Conservation (phyloP, 1,140 invertebrate genomes). For the Asbolus verrucosus region DNA sequence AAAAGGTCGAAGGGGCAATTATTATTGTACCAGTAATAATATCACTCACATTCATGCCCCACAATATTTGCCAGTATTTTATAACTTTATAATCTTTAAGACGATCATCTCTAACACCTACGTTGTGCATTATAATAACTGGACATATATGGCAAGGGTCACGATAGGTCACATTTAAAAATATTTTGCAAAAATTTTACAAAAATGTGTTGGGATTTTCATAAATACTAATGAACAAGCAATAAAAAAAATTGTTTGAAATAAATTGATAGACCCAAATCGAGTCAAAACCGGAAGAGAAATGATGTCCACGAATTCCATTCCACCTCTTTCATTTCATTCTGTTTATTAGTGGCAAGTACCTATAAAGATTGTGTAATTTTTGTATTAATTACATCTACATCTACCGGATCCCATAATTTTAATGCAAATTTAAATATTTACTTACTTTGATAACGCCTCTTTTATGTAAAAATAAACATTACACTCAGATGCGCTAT, state of each 20-base stretch:
- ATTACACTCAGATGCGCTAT: not conserved
- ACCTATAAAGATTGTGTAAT: not conserved
- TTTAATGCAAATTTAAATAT: conserved; percentile 4
- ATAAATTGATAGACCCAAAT: too few relatives aligned
- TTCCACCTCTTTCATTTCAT: too few relatives aligned
- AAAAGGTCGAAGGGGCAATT: too few relatives aligned
- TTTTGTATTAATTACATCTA: not conserved
- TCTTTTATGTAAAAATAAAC: conserved; percentile 13
- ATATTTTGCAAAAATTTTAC: conserved; percentile 13
- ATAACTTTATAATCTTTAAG: conserved; percentile 15
- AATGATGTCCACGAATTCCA: too few relatives aligned
- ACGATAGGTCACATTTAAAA: conserved; percentile 1
- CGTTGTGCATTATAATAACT: not conserved
- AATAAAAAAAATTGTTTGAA: too few relatives aligned
- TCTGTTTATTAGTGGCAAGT: not conserved
- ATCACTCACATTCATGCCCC: not conserved
- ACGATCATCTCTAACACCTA: conserved; percentile 18
- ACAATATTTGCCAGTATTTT: conserved; percentile 15
- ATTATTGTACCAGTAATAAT: too few relatives aligned
- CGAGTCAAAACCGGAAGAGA: too few relatives aligned
- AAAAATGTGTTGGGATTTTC: not conserved
- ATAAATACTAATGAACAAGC: too few relatives aligned
- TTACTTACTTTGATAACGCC: conserved; percentile 7
- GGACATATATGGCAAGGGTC: conserved; percentile 12
- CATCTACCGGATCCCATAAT: not conserved